Evolutionary conservation across 2,113 vertebrate species (phyloP).

Genomic region (Erpornis zantholeuca): DNA sequence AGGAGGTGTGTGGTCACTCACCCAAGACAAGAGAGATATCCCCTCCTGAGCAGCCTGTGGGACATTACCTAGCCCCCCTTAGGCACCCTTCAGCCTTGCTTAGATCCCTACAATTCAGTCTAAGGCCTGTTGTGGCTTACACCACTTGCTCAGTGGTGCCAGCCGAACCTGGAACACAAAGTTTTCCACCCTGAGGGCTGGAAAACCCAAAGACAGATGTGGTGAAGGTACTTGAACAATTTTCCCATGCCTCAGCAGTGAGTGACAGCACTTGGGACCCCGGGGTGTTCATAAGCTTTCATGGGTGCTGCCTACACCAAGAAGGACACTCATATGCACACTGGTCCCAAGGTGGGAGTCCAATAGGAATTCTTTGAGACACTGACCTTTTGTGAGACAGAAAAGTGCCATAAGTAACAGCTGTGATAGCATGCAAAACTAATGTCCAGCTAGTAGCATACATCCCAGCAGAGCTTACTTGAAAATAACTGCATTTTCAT

Average conservation of each 20-base stretch:
- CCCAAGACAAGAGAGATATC: neutral
- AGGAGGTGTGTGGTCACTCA: neutral
- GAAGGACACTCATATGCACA: neutral
- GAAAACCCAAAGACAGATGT: rapidly evolving
- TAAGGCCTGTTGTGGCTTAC: neutral
- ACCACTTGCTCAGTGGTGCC: neutral
- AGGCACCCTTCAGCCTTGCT: neutral
- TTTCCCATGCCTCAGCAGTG: rapidly evolving
- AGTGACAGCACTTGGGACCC: neutral
- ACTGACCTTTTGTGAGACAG: neutral
- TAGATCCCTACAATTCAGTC: neutral
- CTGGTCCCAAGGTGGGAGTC: neutral
- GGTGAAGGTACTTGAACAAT: neutral
- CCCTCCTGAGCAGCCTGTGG: neutral
- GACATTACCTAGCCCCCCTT: neutral
- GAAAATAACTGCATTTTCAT: neutral
- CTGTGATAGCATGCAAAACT: neutral
- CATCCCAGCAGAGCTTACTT: neutral
- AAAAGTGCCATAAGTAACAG: neutral
- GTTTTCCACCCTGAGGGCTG: neutral
- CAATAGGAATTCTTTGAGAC: neutral
- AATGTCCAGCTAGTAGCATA: neutral
- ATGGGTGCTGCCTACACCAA: neutral
- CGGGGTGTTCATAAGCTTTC: rapidly evolving
- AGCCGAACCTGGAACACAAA: neutral